These are phyloP conservation scores for Discoglossus pictus DNA, from an alignment of 2,797 vertebrate genomes.

Conservation along the genomic window DNA sequence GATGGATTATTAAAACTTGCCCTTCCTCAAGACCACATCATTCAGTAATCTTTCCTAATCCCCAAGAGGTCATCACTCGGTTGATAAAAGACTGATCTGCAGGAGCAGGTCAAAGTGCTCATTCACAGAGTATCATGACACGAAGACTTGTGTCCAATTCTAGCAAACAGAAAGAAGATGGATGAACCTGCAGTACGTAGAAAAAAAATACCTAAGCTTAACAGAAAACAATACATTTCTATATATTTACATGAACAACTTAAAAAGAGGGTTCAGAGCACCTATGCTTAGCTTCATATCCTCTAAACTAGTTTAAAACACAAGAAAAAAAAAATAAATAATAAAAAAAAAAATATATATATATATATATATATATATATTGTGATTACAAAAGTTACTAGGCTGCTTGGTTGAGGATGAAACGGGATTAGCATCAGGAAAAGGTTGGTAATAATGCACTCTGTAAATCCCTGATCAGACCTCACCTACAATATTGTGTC, in stretches of 20 bases:
- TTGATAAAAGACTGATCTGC: slow-evolving; percentile 13
- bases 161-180: not conserved
- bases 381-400: too few species aligned
- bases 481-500: too few species aligned
- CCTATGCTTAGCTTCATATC: not conserved
- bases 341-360: too few species aligned
- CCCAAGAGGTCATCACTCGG: not conserved
- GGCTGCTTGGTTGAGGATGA: too few species aligned
- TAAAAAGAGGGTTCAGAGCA: not conserved
- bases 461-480: too few species aligned
- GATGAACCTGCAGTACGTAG: slow-evolving; percentile 11
- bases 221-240: too few species aligned
- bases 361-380: too few species aligned
- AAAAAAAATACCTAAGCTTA: slow-evolving; percentile 5
- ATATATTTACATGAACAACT: too few species aligned
- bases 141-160: slow-evolving; percentile 2
- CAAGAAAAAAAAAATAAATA: too few species aligned
- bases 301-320: too few species aligned
- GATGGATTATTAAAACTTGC: slow-evolving; percentile 54
- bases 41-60: slow-evolving; percentile 29
- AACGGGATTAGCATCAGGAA: too few species aligned
- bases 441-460: too few species aligned
- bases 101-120: not conserved
- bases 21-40: slow-evolving; percentile 56
- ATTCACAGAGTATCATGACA: slow-evolving; percentile 10